These are phyloP conservation scores for Sebastes cheni DNA, from an alignment of 2,797 vertebrate species.

Conservation along the genomic window DNA sequence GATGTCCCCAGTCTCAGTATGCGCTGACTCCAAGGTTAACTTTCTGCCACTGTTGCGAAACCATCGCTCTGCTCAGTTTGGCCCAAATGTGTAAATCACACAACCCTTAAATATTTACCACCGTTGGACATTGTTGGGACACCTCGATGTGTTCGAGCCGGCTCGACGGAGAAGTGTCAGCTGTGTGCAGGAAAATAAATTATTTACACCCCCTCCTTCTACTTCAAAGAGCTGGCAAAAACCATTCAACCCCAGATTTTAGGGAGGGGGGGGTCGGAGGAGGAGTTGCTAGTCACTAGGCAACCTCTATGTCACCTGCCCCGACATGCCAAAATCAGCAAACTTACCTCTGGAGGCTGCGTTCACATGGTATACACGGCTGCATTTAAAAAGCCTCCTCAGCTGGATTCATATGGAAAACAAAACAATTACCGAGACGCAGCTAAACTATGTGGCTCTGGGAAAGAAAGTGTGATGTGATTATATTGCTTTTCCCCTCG, in stretches of 20 bases:
- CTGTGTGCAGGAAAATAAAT: constrained; percentile 79
- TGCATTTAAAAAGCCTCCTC: constrained; percentile 48
- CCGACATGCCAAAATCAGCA: constrained; percentile 69
- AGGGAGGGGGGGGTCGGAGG: constrained; percentile 29
- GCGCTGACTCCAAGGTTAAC: constrained; percentile 18
- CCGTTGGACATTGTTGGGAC: constrained; percentile 69
- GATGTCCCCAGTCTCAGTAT: not conserved
- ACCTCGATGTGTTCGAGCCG: constrained; percentile 68
- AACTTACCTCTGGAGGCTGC: constrained; percentile 49
- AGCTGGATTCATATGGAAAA: constrained; percentile 48
- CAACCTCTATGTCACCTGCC: constrained; percentile 78
- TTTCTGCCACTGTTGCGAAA: constrained; percentile 46
- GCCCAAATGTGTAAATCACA: constrained; percentile 57
- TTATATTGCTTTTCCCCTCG: constrained; percentile 17
- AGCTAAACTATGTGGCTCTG: constrained; percentile 17
- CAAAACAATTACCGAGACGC: constrained; percentile 39
- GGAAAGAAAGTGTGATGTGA: constrained; percentile 39
- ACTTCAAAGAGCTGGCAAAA: constrained; percentile 82
- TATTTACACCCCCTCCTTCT: constrained; percentile 79
- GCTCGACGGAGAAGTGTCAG: constrained; percentile 71
- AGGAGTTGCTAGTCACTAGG: constrained; percentile 70
- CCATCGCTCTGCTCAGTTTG: constrained; percentile 24
- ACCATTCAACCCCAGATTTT: constrained; percentile 74
- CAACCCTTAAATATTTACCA: constrained; percentile 70
- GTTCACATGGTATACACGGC: constrained; percentile 22